phyloP scores from a whole-genome alignment of 1,140 invertebrate genomes.

The Bombus difficillimus region DNA sequence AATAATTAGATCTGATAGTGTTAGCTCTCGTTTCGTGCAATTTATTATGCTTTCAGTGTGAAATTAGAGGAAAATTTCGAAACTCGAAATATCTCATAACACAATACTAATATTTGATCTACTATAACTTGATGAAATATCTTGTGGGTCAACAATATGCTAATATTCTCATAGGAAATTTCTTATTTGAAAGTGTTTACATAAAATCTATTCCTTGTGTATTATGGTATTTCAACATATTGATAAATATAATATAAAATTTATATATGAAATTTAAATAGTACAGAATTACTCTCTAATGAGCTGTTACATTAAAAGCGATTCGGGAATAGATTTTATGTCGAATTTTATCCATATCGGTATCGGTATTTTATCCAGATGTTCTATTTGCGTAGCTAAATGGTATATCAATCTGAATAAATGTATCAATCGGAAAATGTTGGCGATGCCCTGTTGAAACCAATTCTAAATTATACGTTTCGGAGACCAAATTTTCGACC shows the following conservation, averaged over 20 bases:
- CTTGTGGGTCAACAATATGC: background rate
- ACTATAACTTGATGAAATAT: background rate
- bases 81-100: background rate
- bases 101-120: background rate
- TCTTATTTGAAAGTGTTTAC: background rate
- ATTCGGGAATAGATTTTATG: background rate
- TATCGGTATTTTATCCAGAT: background rate
- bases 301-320: too few relatives aligned
- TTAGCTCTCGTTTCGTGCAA: background rate
- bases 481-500: conserved; percentile 5
- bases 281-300: background rate
- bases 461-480: conserved; percentile 9
- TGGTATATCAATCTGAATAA: background rate
- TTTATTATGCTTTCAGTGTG: background rate
- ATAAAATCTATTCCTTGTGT: background rate
- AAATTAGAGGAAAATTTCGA: background rate
- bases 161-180: background rate
- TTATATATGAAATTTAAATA: background rate
- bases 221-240: background rate
- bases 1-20: background rate
- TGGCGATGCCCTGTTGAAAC: background rate
- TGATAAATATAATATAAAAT: background rate
- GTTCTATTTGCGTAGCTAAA: background rate
- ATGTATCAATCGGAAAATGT: conserved; percentile 1
- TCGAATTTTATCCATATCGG: background rate